These are phyloP conservation scores for Cebus imitator DNA, from an alignment of 2,113 vertebrate genomes.

Conservation along the genomic window DNA sequence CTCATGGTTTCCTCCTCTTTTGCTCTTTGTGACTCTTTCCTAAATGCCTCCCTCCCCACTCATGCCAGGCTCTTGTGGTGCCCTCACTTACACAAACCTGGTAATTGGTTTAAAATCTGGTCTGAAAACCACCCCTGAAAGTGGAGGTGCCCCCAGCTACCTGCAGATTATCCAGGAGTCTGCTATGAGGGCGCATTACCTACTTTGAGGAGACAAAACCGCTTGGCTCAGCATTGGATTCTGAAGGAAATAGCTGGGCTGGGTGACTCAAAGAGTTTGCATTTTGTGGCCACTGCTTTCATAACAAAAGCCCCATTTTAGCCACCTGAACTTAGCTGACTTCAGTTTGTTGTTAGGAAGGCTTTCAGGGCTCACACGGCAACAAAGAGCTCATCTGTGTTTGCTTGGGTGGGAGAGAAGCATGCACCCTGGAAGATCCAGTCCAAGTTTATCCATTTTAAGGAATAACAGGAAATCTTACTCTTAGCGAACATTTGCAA, in stretches of 20 bases:
- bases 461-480: conserved; percentile 25
- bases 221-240: conserved; percentile 51
- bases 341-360: conserved; percentile 49
- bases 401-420: conserved; percentile 28
- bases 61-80: conserved; percentile 51
- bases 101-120: conserved; percentile 35
- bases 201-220: conserved; percentile 60
- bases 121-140: not conserved
- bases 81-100: conserved; percentile 54
- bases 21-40: conserved; percentile 57
- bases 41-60: conserved; percentile 52
- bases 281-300: conserved; percentile 76
- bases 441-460: not conserved
- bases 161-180: conserved; percentile 52
- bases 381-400: conserved; percentile 48
- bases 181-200: conserved; percentile 7
- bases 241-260: conserved; percentile 78
- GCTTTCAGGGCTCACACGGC: not conserved
- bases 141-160: not conserved
- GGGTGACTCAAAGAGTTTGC: conserved; percentile 65
- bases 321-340: conserved; percentile 69
- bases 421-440: not conserved
- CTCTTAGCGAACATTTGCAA: not conserved
- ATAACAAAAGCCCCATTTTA: conserved; percentile 76
- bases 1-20: conserved; percentile 62